A percentile compares a stretch with the other conserved stretches of the same genome.
phyloP scores from a whole-genome alignment of 2,888 invertebrate species.

The Macrosiphum euphorbiae region DNA sequence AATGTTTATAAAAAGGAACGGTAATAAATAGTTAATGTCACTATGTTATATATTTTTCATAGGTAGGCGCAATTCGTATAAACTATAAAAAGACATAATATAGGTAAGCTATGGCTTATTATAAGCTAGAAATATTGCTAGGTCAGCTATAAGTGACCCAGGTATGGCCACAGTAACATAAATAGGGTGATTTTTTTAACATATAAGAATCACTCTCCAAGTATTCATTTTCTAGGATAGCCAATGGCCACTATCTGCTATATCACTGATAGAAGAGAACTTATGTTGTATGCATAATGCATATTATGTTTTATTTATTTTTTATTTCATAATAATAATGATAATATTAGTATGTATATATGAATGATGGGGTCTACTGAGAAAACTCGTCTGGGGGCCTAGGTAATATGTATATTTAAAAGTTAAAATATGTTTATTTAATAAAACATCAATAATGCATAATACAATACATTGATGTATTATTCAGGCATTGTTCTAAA shows the following conservation, averaged over 20 bases:
- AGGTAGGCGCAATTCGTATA: neutral
- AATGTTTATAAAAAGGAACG: neutral
- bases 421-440: neutral
- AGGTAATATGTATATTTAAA: neutral
- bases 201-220: neutral
- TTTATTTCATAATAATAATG: too few relatives aligned
- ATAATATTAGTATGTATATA: too few relatives aligned
- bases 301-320: neutral
- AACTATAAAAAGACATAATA: neutral
- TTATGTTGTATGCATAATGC: neutral
- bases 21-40: neutral
- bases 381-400: too few relatives aligned
- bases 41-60: neutral
- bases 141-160: neutral
- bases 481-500: neutral
- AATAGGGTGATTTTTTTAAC: neutral
- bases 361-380: too few relatives aligned
- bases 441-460: neutral
- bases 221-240: neutral
- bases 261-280: neutral
- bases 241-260: neutral
- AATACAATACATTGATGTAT: neutral
- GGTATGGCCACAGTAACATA: neutral
- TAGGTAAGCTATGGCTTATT: neutral
- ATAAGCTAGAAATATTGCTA: neutral